These are phyloP conservation scores for Cataglyphis albicans DNA, from an alignment of 2,888 invertebrate genomes.

Conservation along the genomic window DNA sequence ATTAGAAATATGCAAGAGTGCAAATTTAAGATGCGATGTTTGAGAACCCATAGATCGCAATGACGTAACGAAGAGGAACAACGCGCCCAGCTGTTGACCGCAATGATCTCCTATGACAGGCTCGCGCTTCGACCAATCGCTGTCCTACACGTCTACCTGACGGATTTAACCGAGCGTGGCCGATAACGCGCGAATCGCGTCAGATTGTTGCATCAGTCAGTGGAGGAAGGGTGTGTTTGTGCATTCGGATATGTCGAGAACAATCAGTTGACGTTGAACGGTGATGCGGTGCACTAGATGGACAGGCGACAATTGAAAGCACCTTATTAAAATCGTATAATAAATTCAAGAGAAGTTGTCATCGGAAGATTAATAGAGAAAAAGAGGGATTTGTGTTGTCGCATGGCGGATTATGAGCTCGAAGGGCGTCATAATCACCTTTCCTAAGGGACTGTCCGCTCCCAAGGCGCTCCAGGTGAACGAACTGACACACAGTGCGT, in stretches of 20 bases:
- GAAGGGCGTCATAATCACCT: constrained; percentile 83
- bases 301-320: not conserved
- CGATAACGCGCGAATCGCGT: not conserved
- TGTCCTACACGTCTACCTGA: not conserved
- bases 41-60: not conserved
- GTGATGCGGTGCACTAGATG: not conserved
- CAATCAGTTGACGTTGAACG: not conserved
- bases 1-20: not conserved
- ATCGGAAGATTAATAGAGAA: not conserved
- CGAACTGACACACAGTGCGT: constrained; percentile 61
- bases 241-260: not conserved
- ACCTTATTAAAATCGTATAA: not conserved
- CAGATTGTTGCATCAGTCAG: constrained; percentile 6
- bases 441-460: constrained; percentile 80
- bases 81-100: not conserved
- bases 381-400: constrained; percentile 6
- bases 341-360: not conserved
- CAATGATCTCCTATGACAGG: not conserved
- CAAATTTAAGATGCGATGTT: not conserved
- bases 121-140: not conserved
- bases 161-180: not conserved
- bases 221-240: not conserved
- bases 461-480: constrained; percentile 69
- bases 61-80: not conserved
- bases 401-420: constrained; percentile 82